Conservation (phyloP, 2,888 invertebrate genomes). For the Apamea anceps region DNA sequence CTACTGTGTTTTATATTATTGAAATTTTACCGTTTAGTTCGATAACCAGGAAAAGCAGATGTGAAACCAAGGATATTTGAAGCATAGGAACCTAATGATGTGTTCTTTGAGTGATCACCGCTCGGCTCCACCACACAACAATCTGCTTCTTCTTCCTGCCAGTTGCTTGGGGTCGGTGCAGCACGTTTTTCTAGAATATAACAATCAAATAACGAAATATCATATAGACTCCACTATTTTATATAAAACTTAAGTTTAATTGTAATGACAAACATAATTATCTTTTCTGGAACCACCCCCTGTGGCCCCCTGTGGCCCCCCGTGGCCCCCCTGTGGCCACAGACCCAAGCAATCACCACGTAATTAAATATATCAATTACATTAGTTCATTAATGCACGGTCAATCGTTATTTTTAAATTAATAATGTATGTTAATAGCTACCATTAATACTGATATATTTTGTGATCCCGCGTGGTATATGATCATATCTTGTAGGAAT, state of each 20-base stretch:
- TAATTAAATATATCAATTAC: constrained; percentile 49
- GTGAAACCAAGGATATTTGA: background rate
- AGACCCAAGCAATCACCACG: constrained; percentile 27
- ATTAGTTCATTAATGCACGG: constrained; percentile 35
- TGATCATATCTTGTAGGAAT: constrained; percentile 18
- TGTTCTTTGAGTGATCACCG: background rate
- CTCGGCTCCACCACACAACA: background rate
- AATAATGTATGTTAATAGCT: constrained; percentile 50
- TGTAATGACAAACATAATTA: constrained; percentile 6
- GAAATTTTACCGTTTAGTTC: background rate
- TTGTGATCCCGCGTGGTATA: constrained; percentile 21
- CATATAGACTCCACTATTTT: background rate
- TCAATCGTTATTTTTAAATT: constrained; percentile 45
- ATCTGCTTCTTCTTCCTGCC: background rate
- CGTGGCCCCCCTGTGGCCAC: constrained; percentile 29
- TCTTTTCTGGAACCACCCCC: background rate
- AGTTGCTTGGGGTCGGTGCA: background rate
- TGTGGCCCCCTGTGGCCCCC: constrained; percentile 26
- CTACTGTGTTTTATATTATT: background rate
- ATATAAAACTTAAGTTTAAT: background rate
- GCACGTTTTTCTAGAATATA: background rate
- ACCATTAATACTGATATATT: constrained; percentile 37
- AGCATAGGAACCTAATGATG: too few relatives aligned
- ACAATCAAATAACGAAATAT: background rate
- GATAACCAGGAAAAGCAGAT: background rate